phyloP scores from a whole-genome alignment of 2,888 invertebrate species.

The Amphipyra tragopoginis region DNA sequence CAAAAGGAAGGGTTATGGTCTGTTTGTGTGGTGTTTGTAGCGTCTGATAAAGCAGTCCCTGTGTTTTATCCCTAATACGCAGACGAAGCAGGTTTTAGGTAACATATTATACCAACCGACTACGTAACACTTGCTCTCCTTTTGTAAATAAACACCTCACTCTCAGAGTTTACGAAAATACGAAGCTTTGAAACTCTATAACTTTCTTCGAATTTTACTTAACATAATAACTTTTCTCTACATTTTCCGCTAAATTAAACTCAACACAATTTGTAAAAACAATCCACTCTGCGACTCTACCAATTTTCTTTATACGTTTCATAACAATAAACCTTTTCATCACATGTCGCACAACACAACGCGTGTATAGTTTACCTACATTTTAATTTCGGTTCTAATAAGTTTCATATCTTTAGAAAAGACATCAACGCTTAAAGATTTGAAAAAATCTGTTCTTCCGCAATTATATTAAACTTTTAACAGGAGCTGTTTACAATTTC shows the following conservation, averaged over 20 bases:
- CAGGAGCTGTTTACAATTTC: conserved; percentile 2
- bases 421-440: conserved; percentile 73
- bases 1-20: conserved; percentile 39
- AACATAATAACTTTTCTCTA: not conserved
- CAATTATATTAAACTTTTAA: conserved; percentile 6
- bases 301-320: not conserved
- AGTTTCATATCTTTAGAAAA: conserved; percentile 63
- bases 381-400: conserved; percentile 19
- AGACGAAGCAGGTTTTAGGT: conserved; percentile 19
- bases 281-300: not conserved
- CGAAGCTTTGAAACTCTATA: not conserved
- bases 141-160: conserved; percentile 6
- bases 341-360: no score
- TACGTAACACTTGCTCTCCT: not conserved
- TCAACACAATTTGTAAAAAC: not conserved
- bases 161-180: not conserved
- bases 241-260: conserved; percentile 3
- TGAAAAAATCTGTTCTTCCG: conserved; percentile 3
- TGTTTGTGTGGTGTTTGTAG: conserved; percentile 42
- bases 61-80: conserved; percentile 5
- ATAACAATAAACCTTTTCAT: not conserved
- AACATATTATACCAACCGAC: not conserved
- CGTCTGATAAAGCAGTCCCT: conserved; percentile 35
- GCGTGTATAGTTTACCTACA: not conserved
- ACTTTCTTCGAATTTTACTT: not conserved